phyloP scores from a whole-genome alignment of 2,797 vertebrate species.

The Etheostoma perlongum region DNA sequence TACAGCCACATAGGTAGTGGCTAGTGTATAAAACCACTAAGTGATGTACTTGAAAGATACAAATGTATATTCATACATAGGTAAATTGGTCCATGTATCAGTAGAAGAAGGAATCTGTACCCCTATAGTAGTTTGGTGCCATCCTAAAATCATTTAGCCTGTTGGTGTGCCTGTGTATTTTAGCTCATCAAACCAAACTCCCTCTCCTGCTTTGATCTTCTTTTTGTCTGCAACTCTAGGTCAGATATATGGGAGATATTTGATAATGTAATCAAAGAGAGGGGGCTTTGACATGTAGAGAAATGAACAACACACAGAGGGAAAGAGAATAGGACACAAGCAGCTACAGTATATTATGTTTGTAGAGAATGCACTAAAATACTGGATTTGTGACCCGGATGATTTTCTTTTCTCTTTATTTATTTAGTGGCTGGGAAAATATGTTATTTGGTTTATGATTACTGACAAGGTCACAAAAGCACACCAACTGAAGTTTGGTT shows the following conservation, averaged over 20 bases:
- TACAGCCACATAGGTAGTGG: not conserved
- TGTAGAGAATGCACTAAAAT: not conserved
- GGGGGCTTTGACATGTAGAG: not conserved
- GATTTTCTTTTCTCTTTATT: not conserved
- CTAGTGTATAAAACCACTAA: not conserved
- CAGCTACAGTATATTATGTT: not conserved
- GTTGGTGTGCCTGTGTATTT: not conserved
- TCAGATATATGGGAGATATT: slow-evolving; percentile 10
- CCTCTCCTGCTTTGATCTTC: slow-evolving; percentile 51
- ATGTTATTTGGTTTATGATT: slow-evolving; percentile 50
- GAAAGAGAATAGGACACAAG: not conserved
- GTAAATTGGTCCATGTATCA: slow-evolving; percentile 43
- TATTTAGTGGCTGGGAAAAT: not conserved
- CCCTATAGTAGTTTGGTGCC: slow-evolving; percentile 13
- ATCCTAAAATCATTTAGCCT: slow-evolving; percentile 20
- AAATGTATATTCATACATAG: not conserved
- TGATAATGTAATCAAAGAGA: not conserved
- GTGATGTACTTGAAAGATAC: slow-evolving; percentile 2
- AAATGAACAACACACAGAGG: not conserved
- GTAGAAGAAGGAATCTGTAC: slow-evolving; percentile 42
- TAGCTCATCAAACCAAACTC: slow-evolving; percentile 38
- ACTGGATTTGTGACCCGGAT: not conserved
- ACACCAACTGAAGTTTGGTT: slow-evolving; percentile 85
- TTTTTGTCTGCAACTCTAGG: slow-evolving; percentile 80
- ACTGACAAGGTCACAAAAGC: slow-evolving; percentile 38